Conservation (phyloP, 2,113 vertebrate genomes). For the Neogobius melanostomus region DNA sequence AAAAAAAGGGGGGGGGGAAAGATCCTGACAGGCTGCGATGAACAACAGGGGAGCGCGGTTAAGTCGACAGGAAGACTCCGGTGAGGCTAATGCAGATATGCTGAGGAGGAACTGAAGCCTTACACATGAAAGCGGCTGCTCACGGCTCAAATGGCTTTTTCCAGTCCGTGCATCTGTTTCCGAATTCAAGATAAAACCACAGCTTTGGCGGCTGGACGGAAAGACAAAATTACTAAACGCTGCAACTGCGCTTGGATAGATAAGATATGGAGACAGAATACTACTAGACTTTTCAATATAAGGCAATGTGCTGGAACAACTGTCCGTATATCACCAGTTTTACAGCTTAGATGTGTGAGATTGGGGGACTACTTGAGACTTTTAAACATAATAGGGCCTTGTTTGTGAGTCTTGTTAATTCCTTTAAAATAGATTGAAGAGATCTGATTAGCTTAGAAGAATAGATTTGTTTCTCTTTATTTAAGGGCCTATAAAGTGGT, state of each 20-base stretch:
- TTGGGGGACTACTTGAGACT: neutral
- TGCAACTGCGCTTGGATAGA: neutral
- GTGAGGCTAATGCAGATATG: constrained; percentile 44
- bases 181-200: constrained; percentile 13
- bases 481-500: neutral
- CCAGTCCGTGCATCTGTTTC: constrained; percentile 33
- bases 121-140: constrained; percentile 44
- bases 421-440: neutral
- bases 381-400: neutral
- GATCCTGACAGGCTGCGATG: constrained; percentile 51
- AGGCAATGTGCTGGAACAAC: constrained; percentile 1
- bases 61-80: constrained; percentile 63
- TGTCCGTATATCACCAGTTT: neutral
- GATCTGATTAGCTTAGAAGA: neutral
- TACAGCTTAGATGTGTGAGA: neutral
- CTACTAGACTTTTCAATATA: constrained; percentile 7
- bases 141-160: constrained; percentile 37
- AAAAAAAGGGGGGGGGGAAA: neutral
- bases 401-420: neutral
- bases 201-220: constrained; percentile 9
- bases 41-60: constrained; percentile 50
- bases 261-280: constrained; percentile 18
- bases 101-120: constrained; percentile 33
- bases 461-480: neutral
- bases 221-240: constrained; percentile 1